phyloP scores from a whole-genome alignment of 2,113 vertebrate genomes.

The Colaptes auratus region DNA sequence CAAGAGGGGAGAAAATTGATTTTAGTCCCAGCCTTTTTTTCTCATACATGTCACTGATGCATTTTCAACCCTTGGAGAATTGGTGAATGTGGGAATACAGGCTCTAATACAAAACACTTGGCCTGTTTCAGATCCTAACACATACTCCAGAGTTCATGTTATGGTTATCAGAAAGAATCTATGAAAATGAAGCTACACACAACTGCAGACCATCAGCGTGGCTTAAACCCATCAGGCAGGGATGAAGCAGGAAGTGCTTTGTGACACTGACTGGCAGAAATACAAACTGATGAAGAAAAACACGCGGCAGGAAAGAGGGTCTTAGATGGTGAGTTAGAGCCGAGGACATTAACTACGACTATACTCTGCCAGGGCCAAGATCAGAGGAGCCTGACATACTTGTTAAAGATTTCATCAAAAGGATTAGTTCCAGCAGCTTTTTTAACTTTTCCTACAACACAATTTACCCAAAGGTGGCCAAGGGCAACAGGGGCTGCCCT shows the following conservation, averaged over 20 bases:
- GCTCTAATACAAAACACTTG: slow-evolving; percentile 71
- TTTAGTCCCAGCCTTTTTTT: slow-evolving; percentile 57
- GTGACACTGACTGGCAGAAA: slow-evolving; percentile 78
- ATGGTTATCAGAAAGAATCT: slow-evolving; percentile 85
- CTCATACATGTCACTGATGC: slow-evolving; percentile 58
- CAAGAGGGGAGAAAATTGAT: slow-evolving; percentile 59
- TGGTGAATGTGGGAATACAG: slow-evolving; percentile 69
- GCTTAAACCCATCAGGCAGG: slow-evolving; percentile 83
- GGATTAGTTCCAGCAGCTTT: slow-evolving; percentile 63
- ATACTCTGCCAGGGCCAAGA: slow-evolving; percentile 40
- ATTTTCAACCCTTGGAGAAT: slow-evolving; percentile 68
- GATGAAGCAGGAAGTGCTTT: slow-evolving; percentile 77
- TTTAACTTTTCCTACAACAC: slow-evolving; percentile 52
- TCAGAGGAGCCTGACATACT: slow-evolving; percentile 61
- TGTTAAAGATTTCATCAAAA: slow-evolving; percentile 62
- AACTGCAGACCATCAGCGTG: slow-evolving; percentile 79
- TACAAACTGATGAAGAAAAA: slow-evolving; percentile 75
- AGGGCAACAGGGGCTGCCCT: slow-evolving; percentile 41
- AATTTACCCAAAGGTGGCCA: slow-evolving; percentile 43
- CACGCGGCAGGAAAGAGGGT: slow-evolving; percentile 51
- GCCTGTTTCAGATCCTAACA: slow-evolving; percentile 71
- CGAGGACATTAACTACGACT: slow-evolving; percentile 39
- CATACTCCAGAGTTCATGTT: slow-evolving; percentile 77
- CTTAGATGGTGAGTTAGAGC: slow-evolving; percentile 48
- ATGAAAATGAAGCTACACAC: slow-evolving; percentile 79